phyloP scores from a whole-genome alignment of 2,113 vertebrate genomes.

The Illadopsis cleaveri region DNA sequence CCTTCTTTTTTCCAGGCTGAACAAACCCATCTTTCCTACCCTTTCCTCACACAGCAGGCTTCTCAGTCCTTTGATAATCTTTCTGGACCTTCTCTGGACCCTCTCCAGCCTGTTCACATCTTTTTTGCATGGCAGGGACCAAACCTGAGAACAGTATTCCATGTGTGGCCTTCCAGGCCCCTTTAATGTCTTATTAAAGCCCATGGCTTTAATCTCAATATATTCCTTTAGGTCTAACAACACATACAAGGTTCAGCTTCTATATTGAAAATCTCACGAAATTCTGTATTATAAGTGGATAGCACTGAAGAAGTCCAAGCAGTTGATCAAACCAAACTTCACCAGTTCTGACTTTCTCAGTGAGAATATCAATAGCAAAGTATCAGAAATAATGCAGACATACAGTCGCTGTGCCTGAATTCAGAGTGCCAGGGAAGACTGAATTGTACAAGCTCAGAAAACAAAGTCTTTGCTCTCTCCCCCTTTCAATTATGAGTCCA shows the following conservation, averaged over 20 bases:
- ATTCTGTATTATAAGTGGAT: background rate
- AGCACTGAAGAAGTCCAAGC: background rate
- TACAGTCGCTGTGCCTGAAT: background rate
- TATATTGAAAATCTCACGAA: background rate
- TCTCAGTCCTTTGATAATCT: background rate
- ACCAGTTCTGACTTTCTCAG: background rate
- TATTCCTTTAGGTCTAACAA: background rate
- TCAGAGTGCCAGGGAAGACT: background rate
- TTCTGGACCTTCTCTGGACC: background rate
- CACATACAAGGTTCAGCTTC: background rate
- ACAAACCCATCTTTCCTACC: background rate
- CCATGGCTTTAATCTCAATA: background rate
- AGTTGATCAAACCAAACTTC: background rate
- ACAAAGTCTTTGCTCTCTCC: background rate
- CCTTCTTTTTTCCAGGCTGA: background rate
- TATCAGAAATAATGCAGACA: background rate
- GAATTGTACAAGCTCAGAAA: background rate
- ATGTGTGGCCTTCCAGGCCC: background rate
- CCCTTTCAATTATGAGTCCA: rapidly evolving
- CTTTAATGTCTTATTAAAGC: background rate
- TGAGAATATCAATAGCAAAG: background rate
- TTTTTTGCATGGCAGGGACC: background rate
- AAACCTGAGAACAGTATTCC: background rate
- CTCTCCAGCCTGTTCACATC: background rate
- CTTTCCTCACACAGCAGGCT: background rate